Base-by-base conservation (phyloP, 92 coral and sea anemone species). In the Plumapathes pennacea region DNA sequence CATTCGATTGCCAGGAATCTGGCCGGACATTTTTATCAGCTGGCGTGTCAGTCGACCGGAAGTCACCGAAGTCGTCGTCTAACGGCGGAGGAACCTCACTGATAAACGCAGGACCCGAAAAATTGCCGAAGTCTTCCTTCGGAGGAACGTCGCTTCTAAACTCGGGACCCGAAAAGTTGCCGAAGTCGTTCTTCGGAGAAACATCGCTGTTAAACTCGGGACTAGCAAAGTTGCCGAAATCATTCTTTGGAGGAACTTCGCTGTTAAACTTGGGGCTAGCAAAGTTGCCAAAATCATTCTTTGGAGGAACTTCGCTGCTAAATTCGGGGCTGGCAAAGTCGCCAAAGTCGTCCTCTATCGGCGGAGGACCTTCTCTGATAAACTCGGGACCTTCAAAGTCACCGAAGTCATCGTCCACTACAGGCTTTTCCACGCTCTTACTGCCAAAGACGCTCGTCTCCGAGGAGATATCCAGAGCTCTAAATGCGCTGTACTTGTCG, bases 361-460 rank as follows among this genome's bases (percentile, higher is more conserved):
- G 26, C 36, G 10, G 18, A 0, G 39, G 8, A 11, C 39, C 13
- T 14, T 32, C 47, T 2, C 31, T n/a, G n/a, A n/a, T 59, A 23
- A 20, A 10, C 44, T 82, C 66, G 56, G 78, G 82, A 8, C 75
- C 47, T 42, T 76, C 89, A 77, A 82, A 87, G 49, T 77, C 86
- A n/a, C 83, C 96, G 59, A 87, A 82, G 25, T 76, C 61, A 41
- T 68, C 83, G 38, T 73, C 78, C 25, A 36, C 32, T 22, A 17
- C 9, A 25, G 33, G 39, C 22, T 20, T 22, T 18, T 20, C 53
- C 0, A 23, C 46, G 23, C 50, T 37, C 30, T 70, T 34, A 3
- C 26, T 28, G 28, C 31, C 36, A 44, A 82, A 82, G 32, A 72
- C 10, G 18, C 50, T 45, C 5, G 24, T 50, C 5, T 55, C 72